Evolutionary conservation across 2,113 vertebrate genomes (phyloP).

Genomic region (Buteo buteo): DNA sequence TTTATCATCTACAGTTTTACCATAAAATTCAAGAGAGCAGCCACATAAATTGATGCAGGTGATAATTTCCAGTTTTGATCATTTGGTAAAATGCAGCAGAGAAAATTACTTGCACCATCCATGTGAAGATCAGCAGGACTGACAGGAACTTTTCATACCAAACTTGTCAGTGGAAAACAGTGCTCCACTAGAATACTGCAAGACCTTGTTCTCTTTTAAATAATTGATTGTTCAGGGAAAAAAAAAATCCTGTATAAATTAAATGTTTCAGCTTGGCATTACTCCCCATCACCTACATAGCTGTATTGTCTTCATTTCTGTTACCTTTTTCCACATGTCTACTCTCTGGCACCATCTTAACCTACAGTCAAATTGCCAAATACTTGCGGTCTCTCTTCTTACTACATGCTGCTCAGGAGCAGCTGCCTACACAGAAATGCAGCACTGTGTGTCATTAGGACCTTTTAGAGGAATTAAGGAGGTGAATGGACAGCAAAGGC

Average conservation of each 20-base stretch:
- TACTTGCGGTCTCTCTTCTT: neutral
- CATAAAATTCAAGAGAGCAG: neutral
- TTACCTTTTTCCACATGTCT: neutral
- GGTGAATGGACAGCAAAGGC: neutral
- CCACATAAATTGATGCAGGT: neutral
- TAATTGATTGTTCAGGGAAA: neutral
- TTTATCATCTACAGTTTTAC: neutral
- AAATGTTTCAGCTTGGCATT: neutral
- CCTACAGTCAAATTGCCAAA: neutral
- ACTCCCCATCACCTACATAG: neutral
- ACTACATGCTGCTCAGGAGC: neutral
- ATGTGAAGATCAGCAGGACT: neutral
- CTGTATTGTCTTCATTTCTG: neutral
- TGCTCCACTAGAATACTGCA: neutral
- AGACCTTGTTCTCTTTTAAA: neutral
- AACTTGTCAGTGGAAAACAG: neutral
- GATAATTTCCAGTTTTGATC: neutral
- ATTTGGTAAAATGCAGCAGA: neutral
- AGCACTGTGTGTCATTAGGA: neutral
- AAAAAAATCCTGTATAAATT: neutral
- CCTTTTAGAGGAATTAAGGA: neutral
- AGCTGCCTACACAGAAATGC: neutral
- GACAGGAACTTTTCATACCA: neutral
- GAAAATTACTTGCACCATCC: rapidly evolving
- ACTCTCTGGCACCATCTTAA: neutral